Evolutionary conservation across 2,888 invertebrate genomes (phyloP), one percentile per base, ranked within the genome.

Genomic region (Drosophila paranaensis): DNA sequence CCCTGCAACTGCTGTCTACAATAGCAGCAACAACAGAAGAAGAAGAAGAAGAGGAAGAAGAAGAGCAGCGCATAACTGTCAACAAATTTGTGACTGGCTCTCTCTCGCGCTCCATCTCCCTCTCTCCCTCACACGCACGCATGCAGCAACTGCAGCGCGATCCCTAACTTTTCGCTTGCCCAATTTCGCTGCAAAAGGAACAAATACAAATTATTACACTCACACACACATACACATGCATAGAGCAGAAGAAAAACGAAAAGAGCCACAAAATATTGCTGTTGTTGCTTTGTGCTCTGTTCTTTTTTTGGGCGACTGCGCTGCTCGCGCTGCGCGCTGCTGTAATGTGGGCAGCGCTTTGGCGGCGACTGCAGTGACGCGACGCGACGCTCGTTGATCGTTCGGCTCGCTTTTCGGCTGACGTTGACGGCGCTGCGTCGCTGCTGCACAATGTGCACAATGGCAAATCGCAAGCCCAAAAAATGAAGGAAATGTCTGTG

Each of bases 391-490:
- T 56, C 60, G 62, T 57, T 60, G 73, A 75, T 75, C 78, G 74
- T 64, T 35, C 35, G 35, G 57, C 66, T 66, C 73, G 60, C 48
- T 77, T 50, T 37, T 40, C 40, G 54, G 54, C 25, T 60, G 71
- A 37, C 69, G 70, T 70, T 67, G 69, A 40, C 50, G 64, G 20
- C 9, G 58, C 33, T 33, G n/a, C 75, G 72, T 57, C 75, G 71
- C 70, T 27, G 27, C 27, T 70, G 80, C 80, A 71, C 69, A n/a
- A n/a, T n/a, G n/a, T 71, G 67, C 74, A 72, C 74, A 72, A 71
- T 81, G 81, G 79, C 81, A 74, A 81, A 68, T 75, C 81, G 81
- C 78, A 77, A 74, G 77, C 71, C 77, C 58, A 77, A 82, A 81
- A 82, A 74, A 74, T 71, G 54, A 77, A 71, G 71, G 67, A 78